phyloP scores from a whole-genome alignment of 2,888 invertebrate genomes.

The Drosophila niveifrons region DNA sequence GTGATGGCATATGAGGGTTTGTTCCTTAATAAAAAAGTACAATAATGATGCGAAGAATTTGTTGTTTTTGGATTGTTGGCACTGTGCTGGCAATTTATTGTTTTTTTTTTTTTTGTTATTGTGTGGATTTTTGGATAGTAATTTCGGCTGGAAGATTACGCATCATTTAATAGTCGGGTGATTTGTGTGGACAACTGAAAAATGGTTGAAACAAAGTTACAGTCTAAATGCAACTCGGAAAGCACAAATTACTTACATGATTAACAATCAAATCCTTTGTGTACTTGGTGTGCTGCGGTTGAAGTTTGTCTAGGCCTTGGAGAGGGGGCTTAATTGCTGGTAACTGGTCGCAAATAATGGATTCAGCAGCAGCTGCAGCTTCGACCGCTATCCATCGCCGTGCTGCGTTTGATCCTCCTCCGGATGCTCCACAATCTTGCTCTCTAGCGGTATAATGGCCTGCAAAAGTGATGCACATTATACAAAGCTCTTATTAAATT shows the following conservation, averaged over 20 bases:
- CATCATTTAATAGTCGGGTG: background rate
- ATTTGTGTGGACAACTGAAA: background rate
- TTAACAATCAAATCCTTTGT: background rate
- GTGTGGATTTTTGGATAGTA: background rate
- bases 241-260: constrained; percentile 1
- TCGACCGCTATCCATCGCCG: constrained; percentile 66
- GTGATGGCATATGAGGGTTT: constrained; percentile 8
- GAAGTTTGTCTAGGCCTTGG: constrained; percentile 5
- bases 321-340: constrained; percentile 18
- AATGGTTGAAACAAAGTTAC: background rate
- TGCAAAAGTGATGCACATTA: background rate
- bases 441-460: constrained; percentile 15
- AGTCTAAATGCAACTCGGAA: no score
- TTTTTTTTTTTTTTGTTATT: background rate
- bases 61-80: background rate
- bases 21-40: constrained; percentile 5
- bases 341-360: constrained; percentile 25
- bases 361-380: constrained; percentile 33
- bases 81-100: constrained; percentile 18
- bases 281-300: background rate
- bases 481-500: no score
- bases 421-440: constrained; percentile 50
- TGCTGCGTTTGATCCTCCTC: constrained; percentile 82
- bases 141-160: background rate
- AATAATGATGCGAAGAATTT: background rate